A percentile compares a stretch with the other conserved stretches of the same genome.
These are phyloP conservation scores for Macropus fuliginosus DNA, from an alignment of 2,797 vertebrate species.

Conservation along the genomic window DNA sequence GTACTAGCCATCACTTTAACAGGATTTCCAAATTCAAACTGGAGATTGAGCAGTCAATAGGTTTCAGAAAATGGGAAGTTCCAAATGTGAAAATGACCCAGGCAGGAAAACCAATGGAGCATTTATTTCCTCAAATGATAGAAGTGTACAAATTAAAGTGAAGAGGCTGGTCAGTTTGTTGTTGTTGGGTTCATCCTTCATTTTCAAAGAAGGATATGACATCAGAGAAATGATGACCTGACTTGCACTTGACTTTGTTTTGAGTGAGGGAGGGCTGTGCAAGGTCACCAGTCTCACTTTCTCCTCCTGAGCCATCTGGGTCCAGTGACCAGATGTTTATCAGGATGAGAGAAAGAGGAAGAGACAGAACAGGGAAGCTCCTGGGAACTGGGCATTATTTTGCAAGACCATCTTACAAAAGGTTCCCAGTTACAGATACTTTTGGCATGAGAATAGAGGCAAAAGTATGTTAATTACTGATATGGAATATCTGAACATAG, in stretches of 20 bases:
- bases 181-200: no score
- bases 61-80: not conserved
- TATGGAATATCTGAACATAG: not conserved
- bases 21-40: constrained; percentile 29
- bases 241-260: no score
- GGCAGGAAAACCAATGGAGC: not conserved
- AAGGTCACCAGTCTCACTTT: no score
- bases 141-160: not conserved
- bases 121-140: not conserved
- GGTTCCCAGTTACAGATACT: not conserved
- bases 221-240: no score
- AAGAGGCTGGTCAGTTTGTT: not conserved
- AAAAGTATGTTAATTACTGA: not conserved
- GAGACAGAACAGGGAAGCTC: not conserved
- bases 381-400: not conserved
- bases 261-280: no score
- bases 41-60: not conserved
- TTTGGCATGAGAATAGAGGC: not conserved
- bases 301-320: no score
- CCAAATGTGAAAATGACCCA: not conserved
- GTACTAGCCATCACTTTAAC: not conserved
- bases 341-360: not conserved
- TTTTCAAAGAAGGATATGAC: no score
- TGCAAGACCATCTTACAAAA: not conserved
- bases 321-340: no score